Conservation (phyloP, 2,113 vertebrate genomes). For the Pycnonotus jocosus region DNA sequence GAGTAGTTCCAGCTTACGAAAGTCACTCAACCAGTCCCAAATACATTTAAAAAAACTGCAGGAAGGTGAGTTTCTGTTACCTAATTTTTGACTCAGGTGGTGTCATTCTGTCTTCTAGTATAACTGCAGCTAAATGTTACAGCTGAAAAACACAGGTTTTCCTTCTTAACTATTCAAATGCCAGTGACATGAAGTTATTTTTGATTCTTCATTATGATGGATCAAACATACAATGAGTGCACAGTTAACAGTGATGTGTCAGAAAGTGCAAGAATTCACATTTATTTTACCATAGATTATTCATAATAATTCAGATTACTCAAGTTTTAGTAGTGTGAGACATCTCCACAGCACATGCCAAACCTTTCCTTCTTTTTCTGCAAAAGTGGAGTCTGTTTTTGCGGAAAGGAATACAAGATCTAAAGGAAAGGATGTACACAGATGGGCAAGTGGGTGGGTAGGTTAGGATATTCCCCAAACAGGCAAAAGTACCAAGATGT, state of each 20-base stretch:
- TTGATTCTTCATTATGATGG: not conserved
- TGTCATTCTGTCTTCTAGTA: not conserved
- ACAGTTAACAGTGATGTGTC: not conserved
- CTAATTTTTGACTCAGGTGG: not conserved
- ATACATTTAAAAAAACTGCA: not conserved
- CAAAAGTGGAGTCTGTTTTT: not conserved
- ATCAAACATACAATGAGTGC: not conserved
- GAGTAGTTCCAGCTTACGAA: not conserved
- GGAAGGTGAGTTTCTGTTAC: not conserved
- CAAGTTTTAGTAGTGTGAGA: not conserved
- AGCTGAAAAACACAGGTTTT: not conserved
- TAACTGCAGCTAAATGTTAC: not conserved
- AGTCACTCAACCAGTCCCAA: accelerated
- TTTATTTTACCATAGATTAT: not conserved
- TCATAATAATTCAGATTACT: not conserved
- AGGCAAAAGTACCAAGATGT: not conserved
- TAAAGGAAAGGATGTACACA: not conserved
- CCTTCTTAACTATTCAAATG: not conserved
- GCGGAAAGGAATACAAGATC: not conserved
- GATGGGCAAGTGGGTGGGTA: not conserved
- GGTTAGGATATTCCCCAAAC: not conserved
- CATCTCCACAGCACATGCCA: not conserved
- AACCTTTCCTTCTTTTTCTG: not conserved
- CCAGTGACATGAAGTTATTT: not conserved
- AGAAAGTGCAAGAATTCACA: not conserved